Percentiles rank a stretch among this genome's conserved stretches.
phyloP scores from a whole-genome alignment of 1,140 invertebrate species.

The Drosophila albomicans region DNA sequence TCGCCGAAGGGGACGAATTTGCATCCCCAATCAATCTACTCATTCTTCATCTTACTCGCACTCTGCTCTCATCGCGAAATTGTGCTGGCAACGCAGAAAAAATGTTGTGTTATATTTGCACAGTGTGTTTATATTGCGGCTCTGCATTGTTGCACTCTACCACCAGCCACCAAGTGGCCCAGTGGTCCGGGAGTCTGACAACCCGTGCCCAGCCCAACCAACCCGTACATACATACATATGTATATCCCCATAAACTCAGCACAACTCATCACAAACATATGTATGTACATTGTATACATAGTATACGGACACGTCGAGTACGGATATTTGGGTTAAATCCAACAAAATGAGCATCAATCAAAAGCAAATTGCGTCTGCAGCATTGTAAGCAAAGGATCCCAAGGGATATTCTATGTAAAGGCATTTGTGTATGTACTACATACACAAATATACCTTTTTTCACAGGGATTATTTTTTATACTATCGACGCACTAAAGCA shows the following conservation, averaged over 20 bases:
- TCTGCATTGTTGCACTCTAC: conserved; percentile 37
- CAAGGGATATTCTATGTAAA: conserved; percentile 15
- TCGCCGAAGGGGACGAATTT: not conserved
- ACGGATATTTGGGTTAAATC: conserved; percentile 46
- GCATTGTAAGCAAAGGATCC: conserved; percentile 23
- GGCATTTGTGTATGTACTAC: too few relatives aligned
- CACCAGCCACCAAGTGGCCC: not conserved
- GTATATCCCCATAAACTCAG: too few relatives aligned
- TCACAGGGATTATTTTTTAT: not conserved
- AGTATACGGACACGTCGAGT: too few relatives aligned
- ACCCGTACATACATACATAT: too few relatives aligned
- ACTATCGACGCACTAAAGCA: too few relatives aligned
- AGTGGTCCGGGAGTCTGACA: not conserved
- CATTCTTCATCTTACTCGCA: not conserved
- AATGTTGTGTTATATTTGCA: conserved; percentile 49
- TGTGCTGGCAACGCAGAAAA: conserved; percentile 39
- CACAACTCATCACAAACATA: too few relatives aligned
- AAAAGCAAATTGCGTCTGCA: conserved; percentile 43
- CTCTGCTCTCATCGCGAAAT: conserved; percentile 36
- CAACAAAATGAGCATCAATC: conserved; percentile 54
- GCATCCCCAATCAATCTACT: not conserved
- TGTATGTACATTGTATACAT: too few relatives aligned
- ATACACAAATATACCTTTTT: too few relatives aligned
- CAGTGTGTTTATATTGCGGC: conserved; percentile 51
- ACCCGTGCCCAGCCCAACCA: not conserved